A percentile compares a stretch with the other conserved stretches of the same genome.
Evolutionary conservation across 1,140 invertebrate genomes (phyloP).

Genomic region (Macrosteles quadrilineatus): DNA sequence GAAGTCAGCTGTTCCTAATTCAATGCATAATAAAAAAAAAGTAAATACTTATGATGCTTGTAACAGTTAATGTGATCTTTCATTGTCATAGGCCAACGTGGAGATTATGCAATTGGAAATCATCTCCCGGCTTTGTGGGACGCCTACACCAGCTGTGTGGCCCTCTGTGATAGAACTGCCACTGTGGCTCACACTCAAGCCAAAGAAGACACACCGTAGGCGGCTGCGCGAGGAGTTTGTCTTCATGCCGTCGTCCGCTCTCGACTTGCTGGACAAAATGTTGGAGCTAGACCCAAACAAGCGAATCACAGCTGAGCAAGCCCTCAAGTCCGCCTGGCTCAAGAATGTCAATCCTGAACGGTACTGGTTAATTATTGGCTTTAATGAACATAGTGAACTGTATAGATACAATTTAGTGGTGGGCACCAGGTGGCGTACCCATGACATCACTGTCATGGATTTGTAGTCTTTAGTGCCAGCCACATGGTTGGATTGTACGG

Average conservation of each 20-base stretch:
- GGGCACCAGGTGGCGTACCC: too few relatives aligned
- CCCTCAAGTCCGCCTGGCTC: conserved; percentile 92
- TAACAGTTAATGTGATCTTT: too few relatives aligned
- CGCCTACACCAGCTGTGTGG: conserved; percentile 96
- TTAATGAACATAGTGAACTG: too few relatives aligned
- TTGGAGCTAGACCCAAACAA: conserved; percentile 92
- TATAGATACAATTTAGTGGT: too few relatives aligned
- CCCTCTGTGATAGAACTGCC: conserved; percentile 95
- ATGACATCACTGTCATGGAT: too few relatives aligned
- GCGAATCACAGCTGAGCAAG: conserved; percentile 92
- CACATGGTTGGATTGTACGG: too few relatives aligned
- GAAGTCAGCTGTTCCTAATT: too few relatives aligned
- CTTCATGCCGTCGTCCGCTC: conserved; percentile 83
- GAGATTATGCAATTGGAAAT: conserved; percentile 94
- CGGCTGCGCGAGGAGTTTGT: conserved; percentile 90
- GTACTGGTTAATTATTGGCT: too few relatives aligned
- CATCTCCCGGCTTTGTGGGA: conserved; percentile 94
- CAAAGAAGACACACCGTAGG: conserved; percentile 87
- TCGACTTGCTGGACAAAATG: conserved; percentile 97
- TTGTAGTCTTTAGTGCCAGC: too few relatives aligned
- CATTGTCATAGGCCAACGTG: conserved; percentile 77
- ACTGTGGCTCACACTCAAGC: conserved; percentile 87
- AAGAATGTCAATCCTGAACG: conserved; percentile 86
- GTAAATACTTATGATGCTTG: too few relatives aligned
- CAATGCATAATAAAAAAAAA: too few relatives aligned